Conservation (phyloP, 2,888 invertebrate genomes). For the Choristoneura rosaceana region DNA sequence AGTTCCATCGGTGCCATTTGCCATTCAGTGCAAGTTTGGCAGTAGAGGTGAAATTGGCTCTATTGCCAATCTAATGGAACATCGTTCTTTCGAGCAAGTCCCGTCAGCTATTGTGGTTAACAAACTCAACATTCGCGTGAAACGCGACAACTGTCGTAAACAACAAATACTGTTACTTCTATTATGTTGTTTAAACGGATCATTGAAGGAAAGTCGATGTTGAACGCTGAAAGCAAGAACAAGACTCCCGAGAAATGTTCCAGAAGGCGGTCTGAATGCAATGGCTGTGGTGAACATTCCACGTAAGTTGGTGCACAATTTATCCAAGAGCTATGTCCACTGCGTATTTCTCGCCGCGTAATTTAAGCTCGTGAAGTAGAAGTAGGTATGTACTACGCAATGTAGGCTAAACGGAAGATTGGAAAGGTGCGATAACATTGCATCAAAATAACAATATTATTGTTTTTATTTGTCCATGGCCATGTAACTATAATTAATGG, state of each 20-base stretch:
- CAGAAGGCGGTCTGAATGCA: conserved; percentile 80
- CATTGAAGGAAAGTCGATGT: conserved; percentile 84
- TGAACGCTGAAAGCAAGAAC: conserved; percentile 72
- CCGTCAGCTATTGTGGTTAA: conserved; percentile 70
- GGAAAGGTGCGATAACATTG: conserved; percentile 13
- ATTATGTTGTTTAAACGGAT: conserved; percentile 86
- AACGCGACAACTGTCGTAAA: conserved; percentile 79
- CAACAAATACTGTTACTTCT: conserved; percentile 80
- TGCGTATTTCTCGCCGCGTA: not conserved
- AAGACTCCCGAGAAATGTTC: conserved; percentile 76
- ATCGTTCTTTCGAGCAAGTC: conserved; percentile 74
- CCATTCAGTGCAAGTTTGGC: conserved; percentile 68
- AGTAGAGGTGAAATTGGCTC: conserved; percentile 76
- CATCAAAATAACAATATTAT: conserved; percentile 32
- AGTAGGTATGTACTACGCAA: conserved; percentile 18
- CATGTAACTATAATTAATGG: not conserved
- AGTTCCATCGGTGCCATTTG: conserved; percentile 37
- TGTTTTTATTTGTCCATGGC: not conserved
- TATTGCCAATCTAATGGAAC: conserved; percentile 84
- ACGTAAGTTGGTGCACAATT: conserved; percentile 66
- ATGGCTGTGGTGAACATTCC: conserved; percentile 78
- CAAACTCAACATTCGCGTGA: conserved; percentile 79
- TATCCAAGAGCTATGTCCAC: not conserved
- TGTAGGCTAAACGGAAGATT: conserved; percentile 21
- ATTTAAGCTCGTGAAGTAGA: not conserved